Evolutionary conservation across 2,113 vertebrate genomes (phyloP).

Genomic region (Oncorhynchus kisutch): DNA sequence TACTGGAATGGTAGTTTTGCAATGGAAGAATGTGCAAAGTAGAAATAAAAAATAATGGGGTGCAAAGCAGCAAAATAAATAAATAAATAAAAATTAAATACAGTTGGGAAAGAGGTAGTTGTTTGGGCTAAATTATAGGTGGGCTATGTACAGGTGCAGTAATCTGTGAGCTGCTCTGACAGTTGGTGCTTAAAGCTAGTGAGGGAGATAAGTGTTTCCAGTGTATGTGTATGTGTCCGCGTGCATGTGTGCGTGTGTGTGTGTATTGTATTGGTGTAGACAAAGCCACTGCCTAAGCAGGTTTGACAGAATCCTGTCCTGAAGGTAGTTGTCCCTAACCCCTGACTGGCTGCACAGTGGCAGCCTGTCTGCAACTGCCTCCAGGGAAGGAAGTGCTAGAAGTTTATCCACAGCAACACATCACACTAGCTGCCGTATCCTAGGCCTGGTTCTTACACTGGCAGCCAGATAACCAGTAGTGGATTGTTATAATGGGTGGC

Average conservation of each 20-base stretch:
- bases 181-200: too few relatives aligned
- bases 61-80: too few relatives aligned
- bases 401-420: background rate
- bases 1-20: too few relatives aligned
- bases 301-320: background rate
- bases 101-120: too few relatives aligned
- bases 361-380: background rate
- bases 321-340: background rate
- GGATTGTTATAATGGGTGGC: conserved; percentile 18
- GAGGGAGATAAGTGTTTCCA: too few relatives aligned
- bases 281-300: background rate
- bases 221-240: too few relatives aligned
- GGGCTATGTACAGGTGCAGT: too few relatives aligned
- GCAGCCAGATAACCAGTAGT: conserved; percentile 8
- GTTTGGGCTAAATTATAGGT: too few relatives aligned
- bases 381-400: background rate
- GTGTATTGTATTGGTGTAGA: background rate
- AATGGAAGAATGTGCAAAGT: too few relatives aligned
- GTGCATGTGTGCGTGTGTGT: background rate
- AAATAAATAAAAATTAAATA: too few relatives aligned
- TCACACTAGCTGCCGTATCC: conserved; percentile 18
- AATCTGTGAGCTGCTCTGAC: too few relatives aligned
- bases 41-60: too few relatives aligned
- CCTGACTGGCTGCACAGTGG: background rate
- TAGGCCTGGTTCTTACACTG: conserved; percentile 17